These are phyloP conservation scores for Saxidomus purpurata DNA, from an alignment of 1,140 invertebrate genomes.

Conservation along the genomic window DNA sequence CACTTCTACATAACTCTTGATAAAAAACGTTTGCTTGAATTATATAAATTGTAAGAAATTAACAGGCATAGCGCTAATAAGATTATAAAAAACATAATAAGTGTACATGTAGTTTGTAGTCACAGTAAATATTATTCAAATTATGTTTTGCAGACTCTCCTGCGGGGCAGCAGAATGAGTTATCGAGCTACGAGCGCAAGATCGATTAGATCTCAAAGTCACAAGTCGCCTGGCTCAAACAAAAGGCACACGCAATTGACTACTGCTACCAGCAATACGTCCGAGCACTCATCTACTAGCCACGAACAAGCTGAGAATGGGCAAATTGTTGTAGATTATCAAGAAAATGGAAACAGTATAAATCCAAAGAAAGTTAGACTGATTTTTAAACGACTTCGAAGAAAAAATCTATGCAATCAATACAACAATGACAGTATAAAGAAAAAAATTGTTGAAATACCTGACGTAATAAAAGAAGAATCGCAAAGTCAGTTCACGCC, in stretches of 20 bases:
- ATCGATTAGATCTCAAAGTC: background rate
- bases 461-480: no score
- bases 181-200: background rate
- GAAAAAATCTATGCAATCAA: conserved; percentile 20
- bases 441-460: background rate
- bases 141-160: background rate
- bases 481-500: no score
- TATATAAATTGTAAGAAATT: no score
- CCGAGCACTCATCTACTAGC: background rate
- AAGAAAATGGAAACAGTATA: background rate
- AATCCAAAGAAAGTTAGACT: conserved; percentile 25
- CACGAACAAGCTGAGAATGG: background rate
- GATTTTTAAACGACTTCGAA: conserved; percentile 14
- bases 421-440: background rate
- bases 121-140: no score
- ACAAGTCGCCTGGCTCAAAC: background rate
- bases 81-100: no score
- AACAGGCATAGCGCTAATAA: no score
- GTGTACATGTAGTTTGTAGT: no score
- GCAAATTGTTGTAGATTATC: background rate
- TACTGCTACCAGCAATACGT: background rate
- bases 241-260: background rate
- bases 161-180: background rate
- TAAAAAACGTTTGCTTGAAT: no score
- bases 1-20: no score